These are phyloP conservation scores for Manacus vitellinus DNA, from an alignment of 2,113 vertebrate genomes.

Conservation along the genomic window DNA sequence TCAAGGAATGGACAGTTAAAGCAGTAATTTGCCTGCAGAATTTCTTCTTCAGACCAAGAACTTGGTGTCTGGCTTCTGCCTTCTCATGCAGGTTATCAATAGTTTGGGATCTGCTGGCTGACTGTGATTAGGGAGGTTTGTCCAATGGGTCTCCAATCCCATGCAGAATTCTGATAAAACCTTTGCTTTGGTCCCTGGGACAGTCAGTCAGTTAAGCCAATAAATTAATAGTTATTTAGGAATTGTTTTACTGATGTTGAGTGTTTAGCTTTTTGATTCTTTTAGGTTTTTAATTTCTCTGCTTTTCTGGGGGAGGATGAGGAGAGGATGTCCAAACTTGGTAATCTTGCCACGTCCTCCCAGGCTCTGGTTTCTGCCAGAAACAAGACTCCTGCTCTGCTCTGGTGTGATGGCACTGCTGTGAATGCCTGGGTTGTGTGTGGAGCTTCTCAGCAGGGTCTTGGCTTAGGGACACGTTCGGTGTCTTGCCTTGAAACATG, in stretches of 20 bases:
- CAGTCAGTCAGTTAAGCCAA: background rate
- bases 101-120: background rate
- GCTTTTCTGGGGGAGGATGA: background rate
- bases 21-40: background rate
- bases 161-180: background rate
- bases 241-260: constrained; percentile 1
- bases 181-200: constrained; percentile 9
- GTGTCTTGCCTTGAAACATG: background rate
- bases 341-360: background rate
- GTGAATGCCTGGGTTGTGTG: background rate
- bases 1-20: background rate
- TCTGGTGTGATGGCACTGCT: background rate
- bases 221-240: constrained; percentile 11
- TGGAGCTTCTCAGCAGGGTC: background rate
- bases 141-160: background rate
- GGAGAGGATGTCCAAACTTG: background rate
- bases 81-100: background rate
- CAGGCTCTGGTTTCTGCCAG: constrained; percentile 13
- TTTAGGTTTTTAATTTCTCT: constrained; percentile 26
- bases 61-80: background rate
- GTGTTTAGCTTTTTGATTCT: constrained; percentile 42
- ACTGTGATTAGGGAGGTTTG: background rate
- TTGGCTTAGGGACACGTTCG: background rate
- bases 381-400: background rate
- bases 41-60: background rate